Evolutionary conservation across 2,113 vertebrate species (phyloP), one percentile per base, ranked within the genome.

Genomic region (Sclerurus mexicanus): DNA sequence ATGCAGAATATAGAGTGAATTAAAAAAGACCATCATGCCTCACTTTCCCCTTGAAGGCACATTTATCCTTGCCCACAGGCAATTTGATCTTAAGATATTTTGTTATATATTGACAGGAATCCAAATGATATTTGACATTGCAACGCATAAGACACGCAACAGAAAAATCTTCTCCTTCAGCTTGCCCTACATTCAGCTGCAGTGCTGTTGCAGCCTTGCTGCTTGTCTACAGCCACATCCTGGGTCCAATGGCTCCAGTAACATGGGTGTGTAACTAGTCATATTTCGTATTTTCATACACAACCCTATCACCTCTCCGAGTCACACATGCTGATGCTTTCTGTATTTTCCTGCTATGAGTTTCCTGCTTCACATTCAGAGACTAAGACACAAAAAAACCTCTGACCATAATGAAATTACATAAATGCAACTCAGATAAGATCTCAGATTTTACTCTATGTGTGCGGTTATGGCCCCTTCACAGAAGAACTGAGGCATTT

Each of bases 121-220:
- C 40, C 76, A 92, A 95, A 95, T n/a, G 14, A 44, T 78, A 56
- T 63, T 63, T 93, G 96, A 94, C 91, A 95, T 16, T 16, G n/a
- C 64, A 93, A 87, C 39, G 80, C 68, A 59, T 69, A 90, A 80
- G 80, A 84, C 31, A 69, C 22, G 18, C 42, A 82, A 47, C 35
- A 89, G 47, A 68, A 90, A 64, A 5, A 56, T 46, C 67, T 24
- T 20, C 66, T 90, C 69, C 53, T 60, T 49, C 42, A 33, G 39
- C 55, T 20, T 6, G n/a, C 58, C 90, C 92, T 90, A 49, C 73
- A 62, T 49, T 56, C 14, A 12, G 66, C 44, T 78, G 64, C n/a
- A 39, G 60, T 2, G 33, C 40, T 44, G n/a, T 4, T 44, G n/a
- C 44, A 87, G 73, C 49, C 55, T 37, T 82, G 52, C 52, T 67